Base-by-base conservation (phyloP, 2,797 vertebrate genomes). In the Rhynchotus rufescens region DNA sequence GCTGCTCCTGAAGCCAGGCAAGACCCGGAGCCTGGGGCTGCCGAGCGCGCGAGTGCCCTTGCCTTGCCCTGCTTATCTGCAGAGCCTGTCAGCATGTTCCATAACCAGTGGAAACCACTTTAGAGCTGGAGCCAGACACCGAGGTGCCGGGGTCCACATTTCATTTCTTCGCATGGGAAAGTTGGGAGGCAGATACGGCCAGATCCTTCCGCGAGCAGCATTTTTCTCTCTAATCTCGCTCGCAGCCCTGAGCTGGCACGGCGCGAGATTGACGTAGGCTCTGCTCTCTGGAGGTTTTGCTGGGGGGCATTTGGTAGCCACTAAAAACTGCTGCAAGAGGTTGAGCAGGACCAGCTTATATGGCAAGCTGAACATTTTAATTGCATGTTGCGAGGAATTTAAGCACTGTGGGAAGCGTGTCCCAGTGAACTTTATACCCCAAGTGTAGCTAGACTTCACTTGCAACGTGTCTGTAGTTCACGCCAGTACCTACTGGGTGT, bases 61-160 rank as follows among this genome's bases (percentile, higher is more conserved):
- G 90, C 95, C 94, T 88, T 95, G 94, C 93, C 96, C 95, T 95
- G 2, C 95, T 96, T 96, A 95, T 96, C 95, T 96, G 96, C 59
- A 95, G 95, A 95, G 95, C 90, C 92, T 95, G 95, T 96, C 96
- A 96, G 93, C 96, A 88, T 95, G 95, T 93, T 93, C 95, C 91
- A 66, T 95, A 96, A 94, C 90, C 60, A 89, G 95, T 96, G 92
- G 92, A 96, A 96, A 96, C 89, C 95, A 96, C 95, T 96, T 94
- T 62, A 96, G 93, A 78, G 92, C 95, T 84, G 95, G 95, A 96
- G 96, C 96, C 96, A 96, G 96, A 96, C 96, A 86, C 94, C 16
- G 74, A 96, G 96, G 95, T 96, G 96, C 96, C 93, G 87, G 96
- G 94, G 91, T 94, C 93, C 93, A 72, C 93, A 42, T 93, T 91